These are phyloP conservation scores for Sclerurus mexicanus DNA, from an alignment of 2,113 vertebrate species.

Conservation along the genomic window DNA sequence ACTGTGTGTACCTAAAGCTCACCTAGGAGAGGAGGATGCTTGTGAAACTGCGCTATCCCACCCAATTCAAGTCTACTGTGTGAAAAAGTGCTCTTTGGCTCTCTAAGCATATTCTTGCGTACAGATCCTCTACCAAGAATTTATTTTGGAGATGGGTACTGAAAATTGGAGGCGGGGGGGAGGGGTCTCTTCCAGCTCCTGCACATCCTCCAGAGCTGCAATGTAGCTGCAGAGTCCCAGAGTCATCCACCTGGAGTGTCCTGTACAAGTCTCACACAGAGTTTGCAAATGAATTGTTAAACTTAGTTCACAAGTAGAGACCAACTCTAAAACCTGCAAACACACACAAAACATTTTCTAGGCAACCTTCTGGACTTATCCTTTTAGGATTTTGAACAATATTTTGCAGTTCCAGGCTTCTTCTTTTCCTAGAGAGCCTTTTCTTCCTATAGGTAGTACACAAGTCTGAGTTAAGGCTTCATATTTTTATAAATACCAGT, in stretches of 20 bases:
- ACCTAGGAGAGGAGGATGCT: not conserved
- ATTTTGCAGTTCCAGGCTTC: not conserved
- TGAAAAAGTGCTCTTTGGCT: not conserved
- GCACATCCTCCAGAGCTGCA: not conserved
- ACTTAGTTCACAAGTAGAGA: not conserved
- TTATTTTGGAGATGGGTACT: not conserved
- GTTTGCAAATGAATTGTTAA: not conserved
- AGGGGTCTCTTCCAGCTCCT: not conserved
- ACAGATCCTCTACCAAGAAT: not conserved
- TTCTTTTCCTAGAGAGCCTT: not conserved
- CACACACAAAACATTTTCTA: not conserved
- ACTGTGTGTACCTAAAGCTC: not conserved
- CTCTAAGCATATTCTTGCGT: not conserved
- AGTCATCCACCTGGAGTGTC: not conserved
- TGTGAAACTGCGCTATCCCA: not conserved
- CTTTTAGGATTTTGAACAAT: not conserved
- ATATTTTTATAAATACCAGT: not conserved
- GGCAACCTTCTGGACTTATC: not conserved
- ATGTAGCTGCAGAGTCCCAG: not conserved
- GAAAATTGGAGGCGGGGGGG: not conserved
- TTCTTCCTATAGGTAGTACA: not conserved
- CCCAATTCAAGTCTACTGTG: not conserved
- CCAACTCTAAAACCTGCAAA: not conserved
- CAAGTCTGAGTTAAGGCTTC: not conserved
- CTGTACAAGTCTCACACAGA: not conserved